Evolutionary conservation across 2,888 invertebrate species (phyloP).

Genomic region (Toxonevra muliebris): DNA sequence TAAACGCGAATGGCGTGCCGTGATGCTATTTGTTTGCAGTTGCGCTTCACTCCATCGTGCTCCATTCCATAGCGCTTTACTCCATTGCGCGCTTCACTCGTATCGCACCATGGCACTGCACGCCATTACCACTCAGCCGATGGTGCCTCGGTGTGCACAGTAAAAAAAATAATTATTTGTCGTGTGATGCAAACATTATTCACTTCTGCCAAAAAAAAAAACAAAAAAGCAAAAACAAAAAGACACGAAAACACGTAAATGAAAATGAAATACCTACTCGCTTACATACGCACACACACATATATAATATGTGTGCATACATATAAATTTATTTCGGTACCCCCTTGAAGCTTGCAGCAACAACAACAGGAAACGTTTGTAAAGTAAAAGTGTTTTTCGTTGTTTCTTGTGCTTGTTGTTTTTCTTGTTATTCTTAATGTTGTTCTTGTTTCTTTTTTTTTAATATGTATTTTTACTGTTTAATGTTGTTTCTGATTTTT

Average conservation of each 20-base stretch:
- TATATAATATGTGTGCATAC: too few relatives aligned
- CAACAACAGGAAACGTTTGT: constrained; percentile 24
- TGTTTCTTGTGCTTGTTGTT: constrained; percentile 7
- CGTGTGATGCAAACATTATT: constrained; percentile 59
- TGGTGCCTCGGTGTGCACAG: constrained; percentile 3
- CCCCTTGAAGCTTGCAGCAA: background rate
- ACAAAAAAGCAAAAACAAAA: background rate
- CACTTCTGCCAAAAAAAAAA: constrained; percentile 39
- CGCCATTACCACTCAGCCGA: constrained; percentile 3
- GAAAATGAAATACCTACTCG: too few relatives aligned
- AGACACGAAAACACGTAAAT: background rate
- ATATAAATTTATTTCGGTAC: too few relatives aligned
- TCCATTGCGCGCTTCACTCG: background rate
- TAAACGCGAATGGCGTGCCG: constrained; percentile 31
- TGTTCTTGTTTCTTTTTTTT: background rate
- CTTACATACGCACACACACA: too few relatives aligned
- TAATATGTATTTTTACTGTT: background rate
- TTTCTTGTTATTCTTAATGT: background rate
- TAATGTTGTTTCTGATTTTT: background rate
- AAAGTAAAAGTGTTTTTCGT: constrained; percentile 16
- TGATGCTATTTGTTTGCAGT: constrained; percentile 21
- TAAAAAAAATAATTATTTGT: constrained; percentile 57
- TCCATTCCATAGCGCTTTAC: background rate
- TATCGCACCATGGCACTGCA: constrained; percentile 5
- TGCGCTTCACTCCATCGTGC: background rate